These are phyloP conservation scores for Ctenopoma kingsleyae DNA, from an alignment of 2,797 vertebrate species.

Conservation along the genomic window DNA sequence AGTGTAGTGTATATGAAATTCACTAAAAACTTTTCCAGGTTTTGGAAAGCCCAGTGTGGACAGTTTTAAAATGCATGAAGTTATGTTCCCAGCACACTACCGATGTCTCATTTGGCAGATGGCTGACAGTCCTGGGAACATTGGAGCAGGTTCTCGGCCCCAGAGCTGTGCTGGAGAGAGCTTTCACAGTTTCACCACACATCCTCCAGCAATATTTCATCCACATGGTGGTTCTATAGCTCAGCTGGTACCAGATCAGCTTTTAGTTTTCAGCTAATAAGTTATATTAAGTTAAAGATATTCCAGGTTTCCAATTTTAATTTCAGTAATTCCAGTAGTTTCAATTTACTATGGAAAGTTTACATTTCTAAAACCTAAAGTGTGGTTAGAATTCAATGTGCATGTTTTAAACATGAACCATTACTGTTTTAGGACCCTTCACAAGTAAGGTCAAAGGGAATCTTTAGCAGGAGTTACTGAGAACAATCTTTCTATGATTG, in stretches of 20 bases:
- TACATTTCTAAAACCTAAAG: neutral
- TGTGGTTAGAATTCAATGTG: neutral
- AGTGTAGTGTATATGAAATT: no score
- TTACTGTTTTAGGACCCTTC: no score
- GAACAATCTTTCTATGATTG: neutral
- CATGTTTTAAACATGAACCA: neutral
- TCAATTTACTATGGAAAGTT: neutral
- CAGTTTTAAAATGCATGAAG: slow-evolving; percentile 6
- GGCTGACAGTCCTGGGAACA: slow-evolving; percentile 17
- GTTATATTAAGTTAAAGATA: slow-evolving; percentile 5
- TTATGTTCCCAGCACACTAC: slow-evolving; percentile 3
- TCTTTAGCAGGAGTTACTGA: no score
- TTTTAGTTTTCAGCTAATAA: neutral
- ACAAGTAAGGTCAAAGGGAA: no score
- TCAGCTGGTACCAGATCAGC: slow-evolving; percentile 23
- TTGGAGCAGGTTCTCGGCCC: slow-evolving; percentile 20
- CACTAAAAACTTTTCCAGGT: neutral
- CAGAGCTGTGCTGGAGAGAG: slow-evolving; percentile 24
- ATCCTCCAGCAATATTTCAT: slow-evolving; percentile 30
- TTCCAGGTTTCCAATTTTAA: no score
- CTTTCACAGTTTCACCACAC: slow-evolving; percentile 37
- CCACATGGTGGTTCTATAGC: slow-evolving; percentile 14
- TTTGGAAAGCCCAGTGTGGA: neutral
- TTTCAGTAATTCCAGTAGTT: neutral
- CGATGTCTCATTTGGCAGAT: slow-evolving; percentile 29